phyloP scores from a whole-genome alignment of 2,113 vertebrate species.

The Myodes glareolus region DNA sequence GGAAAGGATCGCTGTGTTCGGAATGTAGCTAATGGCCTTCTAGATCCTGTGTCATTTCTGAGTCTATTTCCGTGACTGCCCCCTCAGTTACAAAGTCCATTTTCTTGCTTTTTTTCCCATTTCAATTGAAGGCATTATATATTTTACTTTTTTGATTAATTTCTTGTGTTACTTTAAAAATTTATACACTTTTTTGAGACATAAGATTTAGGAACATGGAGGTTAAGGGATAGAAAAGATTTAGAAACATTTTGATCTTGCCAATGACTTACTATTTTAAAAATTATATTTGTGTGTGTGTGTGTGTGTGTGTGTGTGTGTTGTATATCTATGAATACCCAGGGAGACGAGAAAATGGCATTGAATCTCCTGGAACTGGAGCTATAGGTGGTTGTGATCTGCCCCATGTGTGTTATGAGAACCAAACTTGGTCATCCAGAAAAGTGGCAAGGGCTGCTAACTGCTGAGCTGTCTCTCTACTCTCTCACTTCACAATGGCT shows the following conservation, averaged over 20 bases:
- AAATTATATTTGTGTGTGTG: neutral
- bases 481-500: neutral
- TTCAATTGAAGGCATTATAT: neutral
- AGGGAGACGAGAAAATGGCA: neutral
- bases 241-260: neutral
- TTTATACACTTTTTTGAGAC: neutral
- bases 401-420: neutral
- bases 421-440: neutral
- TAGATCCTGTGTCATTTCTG: neutral
- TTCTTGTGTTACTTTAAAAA: constrained; percentile 23
- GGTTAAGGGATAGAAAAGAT: neutral
- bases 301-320: neutral
- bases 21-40: neutral
- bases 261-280: neutral
- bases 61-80: constrained; percentile 13
- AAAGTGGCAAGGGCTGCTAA: neutral
- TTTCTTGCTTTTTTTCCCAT: constrained; percentile 2
- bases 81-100: neutral
- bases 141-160: constrained; percentile 2
- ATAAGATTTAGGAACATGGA: neutral
- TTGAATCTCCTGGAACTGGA: neutral
- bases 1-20: neutral
- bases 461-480: neutral
- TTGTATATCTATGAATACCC: neutral
- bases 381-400: neutral